Evolutionary conservation across 1,140 invertebrate genomes (phyloP).

Genomic region (Bombus vancouverensis): DNA sequence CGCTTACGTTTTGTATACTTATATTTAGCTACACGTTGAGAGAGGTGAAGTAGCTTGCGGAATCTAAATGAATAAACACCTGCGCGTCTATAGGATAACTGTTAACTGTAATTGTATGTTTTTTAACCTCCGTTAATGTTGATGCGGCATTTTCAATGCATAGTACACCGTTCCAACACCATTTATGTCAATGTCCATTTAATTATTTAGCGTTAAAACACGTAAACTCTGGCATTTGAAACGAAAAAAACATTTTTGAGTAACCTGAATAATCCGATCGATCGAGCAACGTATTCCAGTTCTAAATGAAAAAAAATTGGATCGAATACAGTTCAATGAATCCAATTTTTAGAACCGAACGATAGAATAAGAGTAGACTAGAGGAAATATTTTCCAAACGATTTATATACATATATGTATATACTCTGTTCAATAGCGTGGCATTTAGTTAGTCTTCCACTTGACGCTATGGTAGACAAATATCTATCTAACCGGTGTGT

Average conservation of each 20-base stretch:
- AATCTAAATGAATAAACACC: constrained; percentile 59
- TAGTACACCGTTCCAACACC: not conserved
- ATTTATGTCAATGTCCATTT: not conserved
- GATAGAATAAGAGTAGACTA: not conserved
- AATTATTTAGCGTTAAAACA: not conserved
- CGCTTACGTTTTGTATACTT: constrained; percentile 43
- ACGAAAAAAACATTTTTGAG: not conserved
- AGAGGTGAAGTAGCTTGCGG: constrained; percentile 60
- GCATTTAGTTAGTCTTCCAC: not conserved
- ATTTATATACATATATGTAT: not conserved
- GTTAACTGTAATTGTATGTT: constrained; percentile 59
- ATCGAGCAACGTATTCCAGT: not conserved
- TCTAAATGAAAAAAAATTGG: not conserved
- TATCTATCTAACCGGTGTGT: not conserved
- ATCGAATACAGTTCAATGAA: not conserved
- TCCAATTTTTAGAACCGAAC: not conserved
- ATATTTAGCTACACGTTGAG: constrained; percentile 59
- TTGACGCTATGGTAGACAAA: not conserved
- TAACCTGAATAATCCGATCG: not conserved
- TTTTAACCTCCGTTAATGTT: constrained; percentile 23
- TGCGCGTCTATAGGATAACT: constrained; percentile 42
- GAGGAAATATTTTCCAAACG: not conserved
- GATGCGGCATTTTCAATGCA: too few species aligned
- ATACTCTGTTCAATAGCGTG: too few species aligned
- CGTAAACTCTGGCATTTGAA: not conserved